Percentiles rank a stretch among this genome's conserved stretches.
Conservation (phyloP, 2,888 invertebrate genomes). For the Gonocerus acuteangulatus region DNA sequence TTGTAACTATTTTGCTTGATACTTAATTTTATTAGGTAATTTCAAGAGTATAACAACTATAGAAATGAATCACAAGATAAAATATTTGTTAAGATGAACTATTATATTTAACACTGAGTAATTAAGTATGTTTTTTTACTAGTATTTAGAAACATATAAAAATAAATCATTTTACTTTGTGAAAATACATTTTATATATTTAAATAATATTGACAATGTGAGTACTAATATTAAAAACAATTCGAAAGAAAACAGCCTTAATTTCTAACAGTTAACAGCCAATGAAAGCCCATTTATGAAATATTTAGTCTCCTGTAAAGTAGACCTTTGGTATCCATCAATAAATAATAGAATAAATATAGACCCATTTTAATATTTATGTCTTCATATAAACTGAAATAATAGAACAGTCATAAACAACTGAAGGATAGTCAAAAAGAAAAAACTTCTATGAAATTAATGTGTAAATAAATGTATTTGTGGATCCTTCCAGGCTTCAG, state of each 20-base stretch:
- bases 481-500: constrained; percentile 4
- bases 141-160: neutral
- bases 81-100: too few relatives aligned
- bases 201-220: neutral
- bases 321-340: neutral
- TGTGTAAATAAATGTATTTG: neutral
- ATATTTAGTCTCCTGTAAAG: neutral
- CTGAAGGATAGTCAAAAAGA: neutral
- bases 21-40: too few relatives aligned
- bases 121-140: too few relatives aligned
- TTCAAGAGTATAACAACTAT: too few relatives aligned
- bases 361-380: neutral
- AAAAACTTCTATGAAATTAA: neutral
- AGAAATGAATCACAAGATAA: too few relatives aligned
- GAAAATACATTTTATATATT: neutral
- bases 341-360: neutral
- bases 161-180: neutral
- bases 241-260: neutral
- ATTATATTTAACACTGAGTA: too few relatives aligned
- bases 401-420: neutral
- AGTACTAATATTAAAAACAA: neutral
- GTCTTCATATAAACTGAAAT: neutral
- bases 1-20: too few relatives aligned
- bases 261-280: constrained; percentile 8
- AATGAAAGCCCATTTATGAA: constrained; percentile 15